Conservation (phyloP, 1,140 invertebrate species). For the Manduca sexta region DNA sequence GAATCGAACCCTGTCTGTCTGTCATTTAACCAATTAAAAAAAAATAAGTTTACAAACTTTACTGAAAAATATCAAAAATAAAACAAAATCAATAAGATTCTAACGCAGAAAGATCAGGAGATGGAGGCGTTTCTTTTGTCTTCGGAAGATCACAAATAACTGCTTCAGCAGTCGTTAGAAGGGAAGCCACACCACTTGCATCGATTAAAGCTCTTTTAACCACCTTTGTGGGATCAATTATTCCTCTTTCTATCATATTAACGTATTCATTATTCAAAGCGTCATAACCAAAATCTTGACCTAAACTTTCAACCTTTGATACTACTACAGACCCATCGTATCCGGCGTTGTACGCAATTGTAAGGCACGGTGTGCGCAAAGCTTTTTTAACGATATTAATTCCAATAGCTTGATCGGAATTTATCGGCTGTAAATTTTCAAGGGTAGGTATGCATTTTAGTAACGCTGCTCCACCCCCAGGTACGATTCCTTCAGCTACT, state of each 20-base stretch:
- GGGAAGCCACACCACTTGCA: conserved; percentile 87
- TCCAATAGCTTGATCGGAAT: conserved; percentile 57
- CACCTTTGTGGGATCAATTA: conserved; percentile 96
- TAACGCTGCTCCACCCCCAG: conserved; percentile 47
- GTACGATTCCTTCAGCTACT: conserved; percentile 45
- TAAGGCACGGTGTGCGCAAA: conserved; percentile 82
- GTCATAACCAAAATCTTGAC: conserved; percentile 88
- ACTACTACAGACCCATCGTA: conserved; percentile 91
- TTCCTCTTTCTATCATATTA: conserved; percentile 92
- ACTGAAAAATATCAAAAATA: too few relatives aligned
- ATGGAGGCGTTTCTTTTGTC: not conserved
- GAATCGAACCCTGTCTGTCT: too few relatives aligned
- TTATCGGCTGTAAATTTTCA: conserved; percentile 20
- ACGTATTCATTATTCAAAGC: conserved; percentile 89
- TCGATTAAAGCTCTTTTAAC: conserved; percentile 92
- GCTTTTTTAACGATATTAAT: conserved; percentile 81
- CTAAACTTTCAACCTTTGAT: conserved; percentile 80
- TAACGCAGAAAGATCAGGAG: not conserved
- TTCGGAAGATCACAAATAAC: conserved; percentile 80
- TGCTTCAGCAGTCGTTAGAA: conserved; percentile 84
- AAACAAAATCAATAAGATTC: too few relatives aligned
- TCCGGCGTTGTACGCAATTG: conserved; percentile 93
- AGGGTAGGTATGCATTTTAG: conserved; percentile 35
- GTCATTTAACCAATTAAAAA: too few relatives aligned
- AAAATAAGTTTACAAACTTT: too few relatives aligned